Conservation (phyloP, 2,797 vertebrate genomes). For the Scleropages formosus region DNA sequence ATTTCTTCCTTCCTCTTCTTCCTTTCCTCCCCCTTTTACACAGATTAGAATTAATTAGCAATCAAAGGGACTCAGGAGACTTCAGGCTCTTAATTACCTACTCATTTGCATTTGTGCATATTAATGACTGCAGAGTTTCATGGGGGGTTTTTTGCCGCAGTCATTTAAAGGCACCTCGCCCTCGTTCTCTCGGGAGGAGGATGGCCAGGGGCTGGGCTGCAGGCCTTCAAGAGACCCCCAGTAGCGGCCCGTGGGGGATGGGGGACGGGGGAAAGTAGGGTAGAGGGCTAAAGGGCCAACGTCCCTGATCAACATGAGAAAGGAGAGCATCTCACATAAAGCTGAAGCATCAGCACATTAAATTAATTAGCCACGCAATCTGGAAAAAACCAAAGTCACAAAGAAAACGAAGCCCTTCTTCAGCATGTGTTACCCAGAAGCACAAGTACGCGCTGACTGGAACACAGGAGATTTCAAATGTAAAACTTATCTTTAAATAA, state of each 20-base stretch:
- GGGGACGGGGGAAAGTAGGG: constrained; percentile 43
- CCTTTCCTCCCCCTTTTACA: constrained; percentile 69
- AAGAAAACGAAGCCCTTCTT: not conserved
- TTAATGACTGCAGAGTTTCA: constrained; percentile 88
- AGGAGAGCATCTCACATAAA: constrained; percentile 61
- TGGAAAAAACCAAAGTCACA: constrained; percentile 52
- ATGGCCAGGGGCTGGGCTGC: constrained; percentile 70
- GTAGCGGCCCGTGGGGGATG: constrained; percentile 50
- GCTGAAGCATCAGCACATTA: constrained; percentile 77
- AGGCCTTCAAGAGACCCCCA: constrained; percentile 56
- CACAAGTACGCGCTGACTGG: not conserved
- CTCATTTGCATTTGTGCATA: constrained; percentile 98
- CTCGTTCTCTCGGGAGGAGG: constrained; percentile 68
- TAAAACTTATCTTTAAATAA: constrained; percentile 13
- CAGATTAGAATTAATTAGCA: constrained; percentile 86
- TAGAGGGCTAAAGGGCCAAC: constrained; percentile 61
- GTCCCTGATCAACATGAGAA: constrained; percentile 74
- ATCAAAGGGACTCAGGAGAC: constrained; percentile 84
- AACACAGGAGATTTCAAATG: not conserved
- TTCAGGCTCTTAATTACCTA: constrained; percentile 86
- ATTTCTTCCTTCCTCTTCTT: constrained; percentile 65
- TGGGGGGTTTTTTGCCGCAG: constrained; percentile 71
- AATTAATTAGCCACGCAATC: constrained; percentile 67
- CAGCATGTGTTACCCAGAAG: not conserved
- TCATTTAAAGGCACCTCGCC: constrained; percentile 79